Evolutionary conservation across 2,797 vertebrate genomes (phyloP).

Genomic region (Pangasius djambal): DNA sequence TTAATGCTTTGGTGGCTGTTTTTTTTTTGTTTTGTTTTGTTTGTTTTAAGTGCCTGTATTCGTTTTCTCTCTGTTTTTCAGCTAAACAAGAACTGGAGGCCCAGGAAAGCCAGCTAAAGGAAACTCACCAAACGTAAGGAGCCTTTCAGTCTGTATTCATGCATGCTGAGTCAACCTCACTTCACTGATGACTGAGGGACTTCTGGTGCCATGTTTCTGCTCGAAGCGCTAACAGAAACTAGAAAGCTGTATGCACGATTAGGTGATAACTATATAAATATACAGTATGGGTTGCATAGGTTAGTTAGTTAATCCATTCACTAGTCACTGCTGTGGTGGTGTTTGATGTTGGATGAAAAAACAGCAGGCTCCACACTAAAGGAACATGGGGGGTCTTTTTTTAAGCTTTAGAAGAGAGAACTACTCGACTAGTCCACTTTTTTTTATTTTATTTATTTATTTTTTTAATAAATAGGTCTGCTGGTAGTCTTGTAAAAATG

Average conservation of each 20-base stretch:
- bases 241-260: background rate
- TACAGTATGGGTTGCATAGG: background rate
- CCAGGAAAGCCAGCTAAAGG: constrained; percentile 83
- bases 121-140: constrained; percentile 88
- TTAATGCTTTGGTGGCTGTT: background rate
- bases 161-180: background rate
- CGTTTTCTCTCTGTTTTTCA: constrained; percentile 63
- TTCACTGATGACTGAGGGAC: background rate
- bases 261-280: background rate
- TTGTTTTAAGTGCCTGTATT: background rate
- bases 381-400: no score
- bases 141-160: background rate
- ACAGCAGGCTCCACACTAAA: no score
- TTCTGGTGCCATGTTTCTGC: background rate
- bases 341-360: no score
- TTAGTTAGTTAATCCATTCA: background rate
- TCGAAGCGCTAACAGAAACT: background rate
- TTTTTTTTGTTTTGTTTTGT: background rate
- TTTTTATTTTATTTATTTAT: no score
- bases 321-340: no score
- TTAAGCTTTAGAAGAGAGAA: no score
- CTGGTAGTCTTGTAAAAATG: background rate
- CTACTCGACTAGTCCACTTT: no score
- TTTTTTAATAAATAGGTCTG: background rate
- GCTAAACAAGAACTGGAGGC: constrained; percentile 89